Percentiles rank a stretch among this genome's conserved stretches.
Evolutionary conservation across 2,113 vertebrate species (phyloP).

Genomic region (Hemibagrus wyckioides): DNA sequence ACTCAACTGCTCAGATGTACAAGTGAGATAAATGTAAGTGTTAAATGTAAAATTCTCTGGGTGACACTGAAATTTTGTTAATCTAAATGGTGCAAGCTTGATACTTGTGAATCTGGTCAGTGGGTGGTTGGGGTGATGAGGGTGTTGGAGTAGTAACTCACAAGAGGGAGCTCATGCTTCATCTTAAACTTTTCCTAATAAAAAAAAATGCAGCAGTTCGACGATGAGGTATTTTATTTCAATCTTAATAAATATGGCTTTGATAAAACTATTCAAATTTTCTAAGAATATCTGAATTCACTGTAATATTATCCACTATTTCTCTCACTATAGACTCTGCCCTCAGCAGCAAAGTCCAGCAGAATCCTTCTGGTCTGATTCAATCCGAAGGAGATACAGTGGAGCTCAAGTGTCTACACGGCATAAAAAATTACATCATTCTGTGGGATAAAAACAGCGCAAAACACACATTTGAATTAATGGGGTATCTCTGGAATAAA

Average conservation of each 20-base stretch:
- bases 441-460: constrained; percentile 37
- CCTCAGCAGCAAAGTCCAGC: constrained; percentile 28
- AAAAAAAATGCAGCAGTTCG: neutral
- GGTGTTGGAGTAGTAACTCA: neutral
- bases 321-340: constrained; percentile 8
- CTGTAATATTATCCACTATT: neutral
- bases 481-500: constrained; percentile 37
- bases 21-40: too few species aligned
- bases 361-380: constrained; percentile 40
- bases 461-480: neutral
- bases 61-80: too few species aligned
- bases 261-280: neutral
- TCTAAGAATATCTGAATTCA: neutral
- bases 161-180: constrained; percentile 3
- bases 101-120: neutral
- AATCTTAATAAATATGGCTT: neutral
- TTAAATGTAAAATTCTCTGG: too few species aligned
- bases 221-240: neutral
- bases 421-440: neutral
- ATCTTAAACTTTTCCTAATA: too few species aligned
- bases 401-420: constrained; percentile 37
- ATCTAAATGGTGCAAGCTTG: too few species aligned
- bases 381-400: neutral
- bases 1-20: too few species aligned
- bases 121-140: neutral